Percentiles rank a stretch among this genome's conserved stretches.
Conservation (phyloP, 2,888 invertebrate genomes). For the Malthinus flaveolus region DNA sequence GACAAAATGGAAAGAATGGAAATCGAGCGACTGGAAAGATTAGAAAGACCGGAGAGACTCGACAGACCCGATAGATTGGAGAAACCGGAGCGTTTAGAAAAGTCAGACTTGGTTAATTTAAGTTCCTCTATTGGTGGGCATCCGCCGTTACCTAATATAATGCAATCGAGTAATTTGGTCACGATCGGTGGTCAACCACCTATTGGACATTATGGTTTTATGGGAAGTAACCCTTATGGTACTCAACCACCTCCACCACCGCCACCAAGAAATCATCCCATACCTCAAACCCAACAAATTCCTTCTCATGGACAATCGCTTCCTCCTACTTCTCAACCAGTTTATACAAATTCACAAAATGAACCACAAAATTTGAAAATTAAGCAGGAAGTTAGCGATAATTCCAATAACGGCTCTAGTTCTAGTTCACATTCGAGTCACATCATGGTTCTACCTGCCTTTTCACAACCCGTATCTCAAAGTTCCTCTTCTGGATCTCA, state of each 20-base stretch:
- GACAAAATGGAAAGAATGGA: constrained; percentile 46
- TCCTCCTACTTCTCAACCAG: constrained; percentile 27
- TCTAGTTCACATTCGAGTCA: constrained; percentile 5
- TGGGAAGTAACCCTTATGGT: constrained; percentile 52
- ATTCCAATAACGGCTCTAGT: constrained; percentile 38
- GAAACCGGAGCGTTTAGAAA: constrained; percentile 45
- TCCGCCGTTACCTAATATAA: constrained; percentile 60
- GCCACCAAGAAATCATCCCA: constrained; percentile 13
- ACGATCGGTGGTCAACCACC: constrained; percentile 61
- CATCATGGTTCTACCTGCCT: constrained; percentile 12
- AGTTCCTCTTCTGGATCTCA: constrained; percentile 5
- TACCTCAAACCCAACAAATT: constrained; percentile 7
- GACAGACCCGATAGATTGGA: constrained; percentile 43
- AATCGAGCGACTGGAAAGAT: constrained; percentile 34
- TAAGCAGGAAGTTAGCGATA: constrained; percentile 66
- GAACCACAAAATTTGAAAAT: constrained; percentile 76
- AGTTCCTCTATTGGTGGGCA: constrained; percentile 56
- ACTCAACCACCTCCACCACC: constrained; percentile 44
- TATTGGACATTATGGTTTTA: constrained; percentile 65
- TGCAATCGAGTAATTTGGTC: constrained; percentile 64
- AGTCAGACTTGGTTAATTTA: constrained; percentile 51
- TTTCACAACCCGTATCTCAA: constrained; percentile 7
- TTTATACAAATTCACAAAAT: constrained; percentile 49
- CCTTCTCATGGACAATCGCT: constrained; percentile 7
- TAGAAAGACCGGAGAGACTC: constrained; percentile 12